Base-by-base conservation (phyloP, 2,888 invertebrate species). In the Sussaba pulchella region DNA sequence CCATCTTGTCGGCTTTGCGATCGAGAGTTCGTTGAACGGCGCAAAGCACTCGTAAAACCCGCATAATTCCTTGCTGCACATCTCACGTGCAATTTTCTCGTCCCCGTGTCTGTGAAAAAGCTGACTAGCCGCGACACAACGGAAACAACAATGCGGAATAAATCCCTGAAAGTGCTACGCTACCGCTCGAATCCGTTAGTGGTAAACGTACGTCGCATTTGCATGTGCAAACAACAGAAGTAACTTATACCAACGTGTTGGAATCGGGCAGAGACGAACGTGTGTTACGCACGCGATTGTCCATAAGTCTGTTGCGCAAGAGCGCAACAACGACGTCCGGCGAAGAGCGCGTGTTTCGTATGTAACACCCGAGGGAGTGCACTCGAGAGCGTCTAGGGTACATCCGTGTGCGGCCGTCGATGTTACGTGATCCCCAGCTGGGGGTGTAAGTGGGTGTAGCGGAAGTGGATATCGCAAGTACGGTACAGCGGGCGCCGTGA, bases 401-500 rank as follows among this genome's bases (percentile, higher is more conserved):
- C 39, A 26, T 69, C 59, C 36, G 4, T 17, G 5, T 17, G 26
- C 17, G 45, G 39, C 47, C 1, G 43, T 26, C 19, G 26, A 17
- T 57, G 69, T 70, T 70, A 70, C 69, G 69, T 57, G 69, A 57
- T 54, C 50, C 5, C 5, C 12, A 8, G 26, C 14, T 24, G 19
- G 26, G 31, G 63, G 54, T 43, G 36, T 19, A n/a, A 39, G 59
- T 69, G 75, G 61, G 39, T 54, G 75, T 69, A 69, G 52, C 69
- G 75, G 75, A 76, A 76, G 75, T 76, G 69, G 50, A 67, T 66
- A 70, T 57, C 6, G 31, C 31, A 6, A 31, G 31, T 31, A 31
- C 31, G 31, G 31, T n/a, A 36, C 26, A n/a, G 52, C 52, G 52
- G 52, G 52, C 52, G 26, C 52, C 52, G 52, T 54, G 52, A 54